phyloP scores from a whole-genome alignment of 2,888 invertebrate species.

The Nemotelus pantherinus region DNA sequence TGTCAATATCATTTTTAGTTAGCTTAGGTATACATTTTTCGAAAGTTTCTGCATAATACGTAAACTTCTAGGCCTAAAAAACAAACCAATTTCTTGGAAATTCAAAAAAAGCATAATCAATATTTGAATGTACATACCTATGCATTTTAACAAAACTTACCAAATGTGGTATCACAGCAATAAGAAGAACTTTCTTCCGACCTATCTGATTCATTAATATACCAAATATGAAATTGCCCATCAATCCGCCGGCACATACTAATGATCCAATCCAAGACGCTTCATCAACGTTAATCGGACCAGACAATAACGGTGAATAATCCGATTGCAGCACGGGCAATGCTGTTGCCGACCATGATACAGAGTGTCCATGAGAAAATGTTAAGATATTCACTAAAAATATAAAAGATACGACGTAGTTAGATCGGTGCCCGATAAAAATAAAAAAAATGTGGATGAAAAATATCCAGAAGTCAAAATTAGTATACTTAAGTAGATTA shows the following conservation, averaged over 20 bases:
- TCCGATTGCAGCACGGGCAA: constrained; percentile 43
- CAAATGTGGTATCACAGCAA: constrained; percentile 44
- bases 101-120: too few species aligned
- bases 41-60: too few species aligned
- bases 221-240: constrained; percentile 44
- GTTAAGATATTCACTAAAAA: constrained; percentile 36
- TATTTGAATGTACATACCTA: too few species aligned
- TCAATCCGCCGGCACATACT: constrained; percentile 43
- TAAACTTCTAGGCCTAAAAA: too few species aligned
- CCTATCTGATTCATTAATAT: constrained; percentile 45
- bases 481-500: too few species aligned
- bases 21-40: too few species aligned
- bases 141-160: constrained; percentile 21
- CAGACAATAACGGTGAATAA: constrained; percentile 42
- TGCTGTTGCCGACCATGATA: constrained; percentile 48
- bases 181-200: constrained; percentile 32
- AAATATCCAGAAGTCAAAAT: too few species aligned
- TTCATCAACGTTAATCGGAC: constrained; percentile 35
- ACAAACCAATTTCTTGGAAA: too few species aligned
- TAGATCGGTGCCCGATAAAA: too few species aligned
- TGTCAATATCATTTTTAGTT: too few species aligned
- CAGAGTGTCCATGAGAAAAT: constrained; percentile 28
- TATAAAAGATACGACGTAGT: not conserved
- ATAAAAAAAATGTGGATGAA: too few species aligned
- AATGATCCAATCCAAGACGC: constrained; percentile 44